Conservation (phyloP, 2,113 vertebrate genomes). For the Cephalopholis sonnerati region DNA sequence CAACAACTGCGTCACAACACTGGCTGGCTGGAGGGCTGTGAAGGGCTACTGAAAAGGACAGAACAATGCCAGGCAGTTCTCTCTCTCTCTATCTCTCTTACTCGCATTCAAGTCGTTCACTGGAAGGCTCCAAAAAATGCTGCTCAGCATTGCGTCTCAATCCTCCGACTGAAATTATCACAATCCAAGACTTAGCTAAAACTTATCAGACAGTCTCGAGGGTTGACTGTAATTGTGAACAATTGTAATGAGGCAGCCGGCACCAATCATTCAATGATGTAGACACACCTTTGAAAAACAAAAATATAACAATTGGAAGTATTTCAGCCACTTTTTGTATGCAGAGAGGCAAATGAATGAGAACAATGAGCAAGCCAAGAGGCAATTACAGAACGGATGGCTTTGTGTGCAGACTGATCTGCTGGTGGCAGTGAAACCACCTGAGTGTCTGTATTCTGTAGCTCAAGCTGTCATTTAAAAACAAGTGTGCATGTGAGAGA, state of each 20-base stretch:
- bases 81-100: conserved; percentile 4
- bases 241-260: conserved; percentile 54
- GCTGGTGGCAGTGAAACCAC: conserved; percentile 44
- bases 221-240: conserved; percentile 42
- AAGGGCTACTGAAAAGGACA: conserved; percentile 35
- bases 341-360: conserved; percentile 63
- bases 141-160: conserved; percentile 44
- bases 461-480: conserved; percentile 35
- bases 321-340: conserved; percentile 61
- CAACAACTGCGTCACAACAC: conserved; percentile 47
- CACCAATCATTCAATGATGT: conserved; percentile 60
- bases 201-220: conserved; percentile 51
- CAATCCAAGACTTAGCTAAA: conserved; percentile 50
- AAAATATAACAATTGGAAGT: conserved; percentile 60
- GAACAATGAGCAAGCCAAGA: conserved; percentile 65
- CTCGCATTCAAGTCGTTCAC: conserved; percentile 39
- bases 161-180: conserved; percentile 47
- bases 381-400: conserved; percentile 68
- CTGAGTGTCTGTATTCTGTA: conserved; percentile 41
- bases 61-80: conserved; percentile 53
- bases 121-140: conserved; percentile 23
- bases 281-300: conserved; percentile 65
- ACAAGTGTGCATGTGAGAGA: conserved; percentile 6
- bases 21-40: conserved; percentile 45
- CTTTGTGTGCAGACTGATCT: conserved; percentile 44